Base-by-base conservation (phyloP, 2,888 invertebrate species). In the Monochamus alternatus region DNA sequence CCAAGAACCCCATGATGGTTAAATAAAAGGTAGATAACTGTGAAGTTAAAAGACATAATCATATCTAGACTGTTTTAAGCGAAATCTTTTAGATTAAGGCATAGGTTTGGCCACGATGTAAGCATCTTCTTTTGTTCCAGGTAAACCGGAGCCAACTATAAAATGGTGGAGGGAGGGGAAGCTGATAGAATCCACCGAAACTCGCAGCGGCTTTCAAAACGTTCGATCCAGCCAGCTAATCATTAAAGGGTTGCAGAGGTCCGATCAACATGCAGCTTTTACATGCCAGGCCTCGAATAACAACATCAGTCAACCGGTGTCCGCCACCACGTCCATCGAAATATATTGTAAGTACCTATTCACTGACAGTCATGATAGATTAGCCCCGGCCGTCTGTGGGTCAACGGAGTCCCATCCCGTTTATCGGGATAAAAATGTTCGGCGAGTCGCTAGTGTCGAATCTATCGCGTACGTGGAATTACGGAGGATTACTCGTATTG, bases 261-360 rank as follows among this genome's bases (percentile, higher is more conserved):
- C 92, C 78, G 94, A 95, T 89, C 92, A 95, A 81, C 93, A 94
- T 88, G 93, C 94, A 76, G 91, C 92, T 80, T 95, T 93, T 89
- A 94, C 93, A 77, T 95, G 95, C 88, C 94, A 94, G 88, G 95
- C 95, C 43, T 93, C 93, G 83, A 95, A 95, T 88, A 93, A 93
- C 87, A 93, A 94, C 87, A 91, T 93, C 87, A 93, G 92, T 81
- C 91, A 91, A 80, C 94, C 94, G 68, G 92, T 94, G 71, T 91
- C 93, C 43, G 92, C 93, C 52, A 92, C 92, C 78, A 92, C 95
- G 75, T 92, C 93, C 82, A 92, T 95, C 82, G 94, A 95, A 88
- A 93, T 95, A 89, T 92, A 94, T 86, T 91, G 95, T 95, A 88
- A 93, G 93, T 93, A 84, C 70, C 65, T 44, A 69, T 59, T 47